phyloP scores from a whole-genome alignment of 2,888 invertebrate species.

The Limulus polyphemus region DNA sequence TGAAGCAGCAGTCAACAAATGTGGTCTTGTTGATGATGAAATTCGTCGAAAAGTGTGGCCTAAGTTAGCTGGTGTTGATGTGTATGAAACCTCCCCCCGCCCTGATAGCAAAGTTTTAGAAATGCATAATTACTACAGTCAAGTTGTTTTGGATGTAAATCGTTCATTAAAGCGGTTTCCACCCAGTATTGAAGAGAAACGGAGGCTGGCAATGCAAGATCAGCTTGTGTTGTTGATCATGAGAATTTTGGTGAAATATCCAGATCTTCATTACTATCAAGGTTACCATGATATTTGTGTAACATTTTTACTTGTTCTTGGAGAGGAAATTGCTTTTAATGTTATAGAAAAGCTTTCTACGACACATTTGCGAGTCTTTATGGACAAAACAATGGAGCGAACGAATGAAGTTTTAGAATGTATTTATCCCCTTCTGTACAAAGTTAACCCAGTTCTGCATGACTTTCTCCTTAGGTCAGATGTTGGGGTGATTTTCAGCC shows the following conservation, averaged over 20 bases:
- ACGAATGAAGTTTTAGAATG: constrained; percentile 78
- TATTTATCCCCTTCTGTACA: constrained; percentile 59
- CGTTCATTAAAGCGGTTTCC: constrained; percentile 79
- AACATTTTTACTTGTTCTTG: constrained; percentile 79
- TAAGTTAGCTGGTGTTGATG: constrained; percentile 58
- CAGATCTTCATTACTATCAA: constrained; percentile 80
- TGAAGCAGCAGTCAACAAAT: constrained; percentile 8
- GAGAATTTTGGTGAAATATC: constrained; percentile 74
- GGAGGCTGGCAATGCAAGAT: constrained; percentile 70
- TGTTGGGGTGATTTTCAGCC: constrained; percentile 81
- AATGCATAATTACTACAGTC: constrained; percentile 64
- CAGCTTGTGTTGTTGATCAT: constrained; percentile 80
- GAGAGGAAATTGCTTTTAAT: constrained; percentile 70
- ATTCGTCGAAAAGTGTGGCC: constrained; percentile 75
- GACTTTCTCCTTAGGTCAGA: constrained; percentile 70
- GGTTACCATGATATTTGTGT: constrained; percentile 92
- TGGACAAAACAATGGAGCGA: constrained; percentile 85
- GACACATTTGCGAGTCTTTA: constrained; percentile 52
- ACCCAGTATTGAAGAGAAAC: constrained; percentile 73
- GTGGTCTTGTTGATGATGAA: constrained; percentile 50
- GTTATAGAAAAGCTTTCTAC: constrained; percentile 57
- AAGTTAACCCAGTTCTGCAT: constrained; percentile 55
- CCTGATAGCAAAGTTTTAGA: constrained; percentile 56
- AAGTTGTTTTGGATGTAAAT: constrained; percentile 77
- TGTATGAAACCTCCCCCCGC: constrained; percentile 46